Base-by-base conservation (phyloP, 2,888 invertebrate species). In the Acleris literana region DNA sequence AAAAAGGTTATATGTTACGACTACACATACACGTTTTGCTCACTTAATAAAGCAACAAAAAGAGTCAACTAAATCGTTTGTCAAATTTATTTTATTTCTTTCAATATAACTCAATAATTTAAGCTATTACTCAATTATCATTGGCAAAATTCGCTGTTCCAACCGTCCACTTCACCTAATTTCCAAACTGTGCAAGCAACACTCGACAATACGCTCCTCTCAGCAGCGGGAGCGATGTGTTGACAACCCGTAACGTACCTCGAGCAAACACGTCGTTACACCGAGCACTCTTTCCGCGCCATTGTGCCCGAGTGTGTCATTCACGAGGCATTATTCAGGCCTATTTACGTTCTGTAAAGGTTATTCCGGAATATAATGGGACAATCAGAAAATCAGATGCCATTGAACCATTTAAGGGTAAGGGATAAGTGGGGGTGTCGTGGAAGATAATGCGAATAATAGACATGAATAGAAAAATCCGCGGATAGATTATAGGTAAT, bases 251-350 rank as follows among this genome's bases (percentile, higher is more conserved):
- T 33, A 62, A 62, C 62, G 55, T 65, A 43, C 46, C 63, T 62
- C 60, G 18, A 51, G 64, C 79, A 82, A 85, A 84, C 81, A 81
- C 46, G 54, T 76, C 74, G 76, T 78, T 82, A 80, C 80, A 80
- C 73, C 73, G 77, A 70, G 62, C 76, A 82, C 76, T 74, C 78
- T 81, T 79, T 75, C 76, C 71, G 71, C 74, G 63, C 74, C 79
- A 79, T 76, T 79, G 78, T 76, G 70, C 71, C 69, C 71, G 22
- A 68, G 68, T 46, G 48, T 72, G 53, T 29, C 61, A 39, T 58
- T 54, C 63, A 56, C 51, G 55, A 61, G 51, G 48, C n/a, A 43
- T 65, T 60, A 60, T 44, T 64, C 43, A 29, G 46, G 56, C 16
- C 18, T 61, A 44, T 52, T 65, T 56, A 55, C 43, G 43, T 43